A percentile compares a stretch with the other conserved stretches of the same genome.
Conservation (phyloP, 2,797 vertebrate species). For the Gobio occitaniae region DNA sequence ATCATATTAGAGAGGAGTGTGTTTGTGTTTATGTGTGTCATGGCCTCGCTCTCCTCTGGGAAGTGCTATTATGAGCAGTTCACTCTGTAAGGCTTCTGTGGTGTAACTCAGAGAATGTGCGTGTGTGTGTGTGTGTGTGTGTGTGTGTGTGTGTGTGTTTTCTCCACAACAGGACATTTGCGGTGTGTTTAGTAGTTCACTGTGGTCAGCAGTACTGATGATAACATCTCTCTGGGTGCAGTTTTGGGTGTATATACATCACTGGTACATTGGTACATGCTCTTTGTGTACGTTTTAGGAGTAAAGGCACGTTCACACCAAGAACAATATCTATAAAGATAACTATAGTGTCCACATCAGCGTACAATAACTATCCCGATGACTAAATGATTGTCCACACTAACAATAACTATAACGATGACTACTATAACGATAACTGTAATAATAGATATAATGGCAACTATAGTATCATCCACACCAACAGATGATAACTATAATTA, state of each 20-base stretch:
- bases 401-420: background rate
- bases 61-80: conserved; percentile 9
- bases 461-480: background rate
- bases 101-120: background rate
- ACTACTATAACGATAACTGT: background rate
- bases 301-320: background rate
- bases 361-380: background rate
- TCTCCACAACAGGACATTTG: conserved; percentile 1
- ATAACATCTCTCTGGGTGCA: background rate
- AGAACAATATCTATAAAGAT: background rate
- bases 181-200: background rate
- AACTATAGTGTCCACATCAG: background rate
- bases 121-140: background rate
- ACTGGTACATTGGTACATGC: conserved; percentile 39
- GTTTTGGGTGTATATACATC: conserved; percentile 59
- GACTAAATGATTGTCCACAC: background rate
- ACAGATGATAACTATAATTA: background rate
- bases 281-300: background rate
- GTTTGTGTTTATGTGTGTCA: background rate
- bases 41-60: background rate
- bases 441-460: background rate
- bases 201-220: conserved; percentile 5
- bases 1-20: background rate
- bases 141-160: background rate
- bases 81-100: background rate